Evolutionary conservation across 35 echinoderm and acorn worm genomes (phyloP).

Genomic region (Lytechinus variegatus): DNA sequence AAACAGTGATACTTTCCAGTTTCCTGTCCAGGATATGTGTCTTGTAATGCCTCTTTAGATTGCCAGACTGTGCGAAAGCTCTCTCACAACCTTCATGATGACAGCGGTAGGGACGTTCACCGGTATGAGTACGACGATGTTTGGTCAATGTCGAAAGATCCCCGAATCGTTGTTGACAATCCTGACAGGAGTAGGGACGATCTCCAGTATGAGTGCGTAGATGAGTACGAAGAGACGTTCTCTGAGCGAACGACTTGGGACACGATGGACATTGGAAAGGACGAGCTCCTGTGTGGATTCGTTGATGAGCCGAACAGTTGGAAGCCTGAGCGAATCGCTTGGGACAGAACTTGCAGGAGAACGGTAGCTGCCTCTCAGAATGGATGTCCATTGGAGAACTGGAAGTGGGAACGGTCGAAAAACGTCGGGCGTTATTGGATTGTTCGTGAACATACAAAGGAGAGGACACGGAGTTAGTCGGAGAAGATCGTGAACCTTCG

Average conservation of each 20-base stretch:
- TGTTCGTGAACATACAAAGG: background rate
- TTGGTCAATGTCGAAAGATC: slow-evolving; percentile 87
- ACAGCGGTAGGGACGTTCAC: slow-evolving; percentile 70
- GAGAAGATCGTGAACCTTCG: slow-evolving; percentile 22
- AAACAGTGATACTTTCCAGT: background rate
- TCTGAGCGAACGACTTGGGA: slow-evolving; percentile 48
- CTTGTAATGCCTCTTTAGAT: slow-evolving; percentile 71
- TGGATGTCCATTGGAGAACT: background rate
- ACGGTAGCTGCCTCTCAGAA: background rate
- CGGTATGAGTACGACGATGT: slow-evolving; percentile 88
- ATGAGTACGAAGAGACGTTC: slow-evolving; percentile 58
- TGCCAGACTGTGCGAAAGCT: slow-evolving; percentile 89
- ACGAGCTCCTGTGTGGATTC: slow-evolving; percentile 42
- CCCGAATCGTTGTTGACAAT: slow-evolving; percentile 84
- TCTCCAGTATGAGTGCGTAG: slow-evolving; percentile 88
- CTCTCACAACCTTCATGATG: slow-evolving; percentile 46
- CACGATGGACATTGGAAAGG: slow-evolving; percentile 43
- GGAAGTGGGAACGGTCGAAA: background rate
- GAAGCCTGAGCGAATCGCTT: slow-evolving; percentile 48
- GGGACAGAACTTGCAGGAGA: background rate
- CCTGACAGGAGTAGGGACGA: slow-evolving; percentile 83
- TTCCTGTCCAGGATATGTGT: slow-evolving; percentile 31
- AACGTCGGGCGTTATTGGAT: background rate
- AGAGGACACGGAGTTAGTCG: background rate
- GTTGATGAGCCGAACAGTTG: slow-evolving; percentile 18